phyloP scores from a whole-genome alignment of 2,797 vertebrate species.

The Tauraco hartlaubi region DNA sequence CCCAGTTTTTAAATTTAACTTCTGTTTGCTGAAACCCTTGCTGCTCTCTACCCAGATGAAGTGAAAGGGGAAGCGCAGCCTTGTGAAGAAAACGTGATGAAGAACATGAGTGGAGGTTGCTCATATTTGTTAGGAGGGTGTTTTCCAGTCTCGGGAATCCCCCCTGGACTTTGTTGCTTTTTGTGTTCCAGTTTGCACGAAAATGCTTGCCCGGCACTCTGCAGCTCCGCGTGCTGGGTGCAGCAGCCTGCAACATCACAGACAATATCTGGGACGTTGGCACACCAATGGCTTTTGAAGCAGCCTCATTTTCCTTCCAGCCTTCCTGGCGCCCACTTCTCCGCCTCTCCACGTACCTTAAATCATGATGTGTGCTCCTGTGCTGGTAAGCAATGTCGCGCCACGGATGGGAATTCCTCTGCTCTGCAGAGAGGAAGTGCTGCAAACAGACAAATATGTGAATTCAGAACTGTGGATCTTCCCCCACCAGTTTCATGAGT shows the following conservation, averaged over 20 bases:
- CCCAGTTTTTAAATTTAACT: neutral
- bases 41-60: neutral
- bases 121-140: neutral
- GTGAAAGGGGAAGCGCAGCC: constrained; percentile 37
- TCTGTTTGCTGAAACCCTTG: neutral
- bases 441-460: neutral
- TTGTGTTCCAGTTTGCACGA: neutral
- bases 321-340: neutral
- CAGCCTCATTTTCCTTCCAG: neutral
- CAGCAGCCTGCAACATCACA: neutral
- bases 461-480: neutral
- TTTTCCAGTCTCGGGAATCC: neutral
- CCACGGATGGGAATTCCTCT: neutral
- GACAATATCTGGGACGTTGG: fast-evolving
- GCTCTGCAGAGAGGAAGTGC: neutral
- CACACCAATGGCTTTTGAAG: neutral
- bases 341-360: neutral
- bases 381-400: too few relatives aligned
- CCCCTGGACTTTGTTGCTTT: neutral
- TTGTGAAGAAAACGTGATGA: neutral
- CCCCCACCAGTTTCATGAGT: neutral
- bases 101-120: neutral
- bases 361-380: fast-evolving
- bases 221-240: neutral
- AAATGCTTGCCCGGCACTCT: neutral